Evolutionary conservation across 2,113 vertebrate genomes (phyloP), one percentile per base, ranked within the genome.

Genomic region (Meriones unguiculatus): DNA sequence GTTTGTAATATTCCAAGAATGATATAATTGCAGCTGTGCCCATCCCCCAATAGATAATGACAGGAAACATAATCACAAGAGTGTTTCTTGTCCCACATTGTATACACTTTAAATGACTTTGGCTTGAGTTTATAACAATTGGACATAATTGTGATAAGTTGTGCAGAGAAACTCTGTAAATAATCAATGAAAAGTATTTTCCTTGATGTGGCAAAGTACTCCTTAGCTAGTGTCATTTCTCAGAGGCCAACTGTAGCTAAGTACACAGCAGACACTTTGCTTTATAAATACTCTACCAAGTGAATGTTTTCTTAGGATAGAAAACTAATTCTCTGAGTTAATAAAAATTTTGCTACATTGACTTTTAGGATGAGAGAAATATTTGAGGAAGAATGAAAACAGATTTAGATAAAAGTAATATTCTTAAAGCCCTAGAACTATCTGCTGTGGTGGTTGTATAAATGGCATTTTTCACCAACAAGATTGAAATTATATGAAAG

Each of bases 341-440:
- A 95, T 90, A n/a, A 90, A 81, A 75, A 64, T 65, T 78, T 12
- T n/a, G 87, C 25, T 28, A 69, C 10, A 57, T 14, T 64, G 50
- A 54, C 20, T 80, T 75, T 76, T 77, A 93, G 25, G 41, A 57
- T 87, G 50, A 86, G 7, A 91, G 41, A 73, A 96, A 87, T 38
- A 89, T 81, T 96, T 93, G 25, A 86, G n/a, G 52, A 89, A 97
- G 67, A 62, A 73, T 87, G 86, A 94, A 78, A 78, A 80, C 35
- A 93, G 4, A 67, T 62, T 80, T 7, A 73, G 92, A 10, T 81
- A 77, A 73, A 82, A 9, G 24, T 78, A 52, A 85, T 8, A 52
- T 1, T 87, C 92, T 18, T 38, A 76, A 73, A 85, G 24, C 18
- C 72, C 41, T 50, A 81, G 5, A n/a, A 28, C 28, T 77, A 54